A percentile compares a stretch with the other conserved stretches of the same genome.
Evolutionary conservation across 1,140 invertebrate genomes (phyloP).

Genomic region (Drosophila guanche): DNA sequence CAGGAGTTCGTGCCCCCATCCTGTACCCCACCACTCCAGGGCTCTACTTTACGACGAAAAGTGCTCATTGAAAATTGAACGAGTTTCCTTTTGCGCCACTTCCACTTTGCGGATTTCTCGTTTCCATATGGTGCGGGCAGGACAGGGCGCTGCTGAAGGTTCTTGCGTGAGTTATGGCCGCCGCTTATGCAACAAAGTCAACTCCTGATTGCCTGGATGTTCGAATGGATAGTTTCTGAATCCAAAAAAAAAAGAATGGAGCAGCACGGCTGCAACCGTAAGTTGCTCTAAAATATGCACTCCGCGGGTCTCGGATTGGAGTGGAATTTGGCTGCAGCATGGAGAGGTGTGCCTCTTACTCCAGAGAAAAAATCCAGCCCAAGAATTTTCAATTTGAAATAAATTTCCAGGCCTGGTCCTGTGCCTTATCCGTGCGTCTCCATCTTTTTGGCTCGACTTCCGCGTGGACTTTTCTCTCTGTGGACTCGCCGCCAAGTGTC

Average conservation of each 20-base stretch:
- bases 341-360: not conserved
- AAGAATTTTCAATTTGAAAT: conserved; percentile 50
- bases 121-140: conserved; percentile 31
- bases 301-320: conserved; percentile 13
- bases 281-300: conserved; percentile 53
- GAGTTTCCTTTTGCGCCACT: conserved; percentile 13
- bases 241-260: conserved; percentile 7
- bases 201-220: conserved; percentile 46
- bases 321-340: conserved; percentile 17
- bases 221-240: conserved; percentile 32
- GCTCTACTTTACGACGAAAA: conserved; percentile 27
- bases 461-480: conserved; percentile 15
- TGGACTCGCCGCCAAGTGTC: conserved; percentile 32
- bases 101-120: conserved; percentile 17
- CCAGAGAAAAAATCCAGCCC: conserved; percentile 10
- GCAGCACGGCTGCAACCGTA: conserved; percentile 8
- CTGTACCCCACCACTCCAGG: too few relatives aligned
- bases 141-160: not conserved
- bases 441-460: not conserved
- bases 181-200: conserved; percentile 56
- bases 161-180: conserved; percentile 43
- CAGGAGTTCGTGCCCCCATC: not conserved
- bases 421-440: conserved; percentile 1
- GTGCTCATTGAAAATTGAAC: conserved; percentile 58
- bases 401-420: conserved; percentile 24